Percentiles rank a stretch among this genome's conserved stretches.
These are phyloP conservation scores for Cochlearius cochlearius DNA, from an alignment of 2,113 vertebrate species.

Conservation along the genomic window DNA sequence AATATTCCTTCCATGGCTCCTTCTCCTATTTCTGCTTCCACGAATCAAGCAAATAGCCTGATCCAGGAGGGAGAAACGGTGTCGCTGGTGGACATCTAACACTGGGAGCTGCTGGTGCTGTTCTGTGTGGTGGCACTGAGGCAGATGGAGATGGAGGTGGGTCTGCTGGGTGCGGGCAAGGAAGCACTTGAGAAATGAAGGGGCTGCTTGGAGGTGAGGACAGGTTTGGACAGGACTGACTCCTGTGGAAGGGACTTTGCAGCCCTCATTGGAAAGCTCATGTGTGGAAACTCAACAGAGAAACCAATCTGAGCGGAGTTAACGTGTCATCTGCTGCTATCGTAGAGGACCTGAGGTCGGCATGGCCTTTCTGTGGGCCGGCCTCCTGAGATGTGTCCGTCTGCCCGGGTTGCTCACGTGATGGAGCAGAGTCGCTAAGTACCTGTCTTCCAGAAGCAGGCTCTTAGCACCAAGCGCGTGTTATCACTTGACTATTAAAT, in stretches of 20 bases:
- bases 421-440: background rate
- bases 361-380: fast-evolving
- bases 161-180: background rate
- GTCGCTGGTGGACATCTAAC: background rate
- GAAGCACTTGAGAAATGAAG: background rate
- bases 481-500: background rate
- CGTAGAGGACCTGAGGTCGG: fast-evolving
- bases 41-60: fast-evolving
- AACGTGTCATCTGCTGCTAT: background rate
- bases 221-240: background rate
- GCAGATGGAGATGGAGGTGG: background rate
- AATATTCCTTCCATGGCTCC: background rate
- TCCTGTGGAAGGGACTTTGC: background rate
- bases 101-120: background rate
- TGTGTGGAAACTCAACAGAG: background rate
- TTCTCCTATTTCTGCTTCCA: background rate
- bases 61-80: background rate
- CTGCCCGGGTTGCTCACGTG: fast-evolving
- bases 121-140: background rate
- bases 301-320: background rate
- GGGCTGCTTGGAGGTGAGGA: background rate
- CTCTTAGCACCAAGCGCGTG: background rate
- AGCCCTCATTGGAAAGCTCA: fast-evolving
- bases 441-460: background rate
- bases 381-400: background rate